Evolutionary conservation across 2,113 vertebrate genomes (phyloP), one percentile per base, ranked within the genome.

Genomic region (Scatophagus argus): DNA sequence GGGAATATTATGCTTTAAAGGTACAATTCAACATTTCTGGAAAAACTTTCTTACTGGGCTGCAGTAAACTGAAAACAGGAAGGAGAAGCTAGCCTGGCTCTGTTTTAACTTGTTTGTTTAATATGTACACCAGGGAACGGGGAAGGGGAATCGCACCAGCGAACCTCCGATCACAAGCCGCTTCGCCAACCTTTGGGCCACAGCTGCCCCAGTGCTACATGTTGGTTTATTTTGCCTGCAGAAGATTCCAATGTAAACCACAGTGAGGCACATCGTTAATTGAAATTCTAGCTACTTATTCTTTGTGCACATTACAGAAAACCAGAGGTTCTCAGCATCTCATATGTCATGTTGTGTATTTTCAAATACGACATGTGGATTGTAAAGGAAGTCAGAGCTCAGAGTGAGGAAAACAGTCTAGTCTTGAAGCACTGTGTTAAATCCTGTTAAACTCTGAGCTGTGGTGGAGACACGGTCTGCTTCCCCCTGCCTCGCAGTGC

Each of bases 371-470:
- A 73, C 65, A 55, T 74, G 34, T 69, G 7, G 52, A 77, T 66
- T 74, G 41, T 60, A 65, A 72, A 77, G 43, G 41, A 60, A 73
- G 64, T 52, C 73, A 64, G 64, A 39, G 70, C 79, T 66, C 6
- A 54, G 61, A 79, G 46, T 41, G 72, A 44, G 69, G 78, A 58
- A 62, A 75, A 38, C 13, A 12, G 58, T 62, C 62, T 75, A 14
- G 79, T 73, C 58, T 77, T 2, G 17, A 41, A 77, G 82, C 72
- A 9, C 36, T 75, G 58, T 47, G 77, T 56, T 81, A 77, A 91
- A 92, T 90, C 84, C 86, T 66, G 83, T 89, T 91, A 78, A 77
- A 74, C 61, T 77, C 19, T 0, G 68, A 67, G 77, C 79, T 51
- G 73, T 46, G 31, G 46, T 43, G 77, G 77, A 56, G 88, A 88